phyloP scores from a whole-genome alignment of 2,888 invertebrate genomes.

The Drosophila percnosoma region DNA sequence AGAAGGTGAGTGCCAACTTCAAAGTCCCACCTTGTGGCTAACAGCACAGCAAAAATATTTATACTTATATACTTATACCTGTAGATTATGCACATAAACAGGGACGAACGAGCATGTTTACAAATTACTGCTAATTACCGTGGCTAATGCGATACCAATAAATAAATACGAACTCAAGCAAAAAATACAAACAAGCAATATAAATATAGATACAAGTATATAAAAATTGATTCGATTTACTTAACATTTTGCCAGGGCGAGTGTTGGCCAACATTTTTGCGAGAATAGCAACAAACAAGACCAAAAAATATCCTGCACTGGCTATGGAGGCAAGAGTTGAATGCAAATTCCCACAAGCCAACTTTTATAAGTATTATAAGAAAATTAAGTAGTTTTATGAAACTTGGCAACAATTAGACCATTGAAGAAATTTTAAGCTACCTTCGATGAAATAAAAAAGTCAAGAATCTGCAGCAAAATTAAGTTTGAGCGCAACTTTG shows the following conservation, averaged over 20 bases:
- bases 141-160: constrained; percentile 7
- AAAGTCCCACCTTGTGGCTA: neutral
- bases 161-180: neutral
- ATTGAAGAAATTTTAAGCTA: neutral
- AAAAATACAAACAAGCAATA: neutral
- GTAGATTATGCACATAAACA: constrained; percentile 4
- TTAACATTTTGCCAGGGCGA: constrained; percentile 6
- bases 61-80: constrained; percentile 1
- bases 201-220: neutral
- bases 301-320: neutral
- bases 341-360: neutral
- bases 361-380: neutral
- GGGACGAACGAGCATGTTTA: constrained; percentile 7
- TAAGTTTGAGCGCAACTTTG: neutral
- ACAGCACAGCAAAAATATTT: neutral
- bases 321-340: neutral
- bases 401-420: neutral
- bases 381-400: neutral
- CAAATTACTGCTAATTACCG: constrained; percentile 32
- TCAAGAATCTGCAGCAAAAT: neutral
- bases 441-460: neutral
- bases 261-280: constrained; percentile 34
- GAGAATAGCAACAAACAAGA: constrained; percentile 40
- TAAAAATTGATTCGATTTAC: constrained; percentile 13
- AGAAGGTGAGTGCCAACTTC: constrained; percentile 20